Base-by-base conservation (phyloP, 2,113 vertebrate genomes). In the Epinephelus cyanopodus region DNA sequence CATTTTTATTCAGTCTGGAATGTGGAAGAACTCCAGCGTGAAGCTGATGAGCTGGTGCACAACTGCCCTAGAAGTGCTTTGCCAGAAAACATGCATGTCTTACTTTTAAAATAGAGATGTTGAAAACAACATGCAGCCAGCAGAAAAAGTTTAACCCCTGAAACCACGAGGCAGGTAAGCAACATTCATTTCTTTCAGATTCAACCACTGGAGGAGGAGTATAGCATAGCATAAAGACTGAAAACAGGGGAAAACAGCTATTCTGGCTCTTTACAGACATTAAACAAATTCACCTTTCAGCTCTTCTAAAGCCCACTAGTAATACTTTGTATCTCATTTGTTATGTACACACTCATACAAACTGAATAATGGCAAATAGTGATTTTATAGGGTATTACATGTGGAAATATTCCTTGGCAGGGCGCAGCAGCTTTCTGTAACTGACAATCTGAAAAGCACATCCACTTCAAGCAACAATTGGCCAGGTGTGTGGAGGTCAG, bases 1-100 rank as follows among this genome's bases (percentile, higher is more conserved):
- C 10, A 18, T 67, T 25, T 79, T 57, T 6, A 50, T 65, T 52
- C 68, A 74, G 53, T 67, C 14, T 48, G 47, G 57, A 61, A 70
- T 23, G 65, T 58, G 23, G 33, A 69, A 37, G 21, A 61, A 29
- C 25, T 54, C 50, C 47, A 66, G 39, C 3, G 19, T 56, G 54
- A 72, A 73, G 42, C 18, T 72, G 2, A 29, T 42, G 53, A 77
- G 39, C 57, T 77, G 15, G 15, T 19, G 48, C 45, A 23, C n/a
- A 69, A 54, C 54, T 42, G 25, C 67, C 61, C 17, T 17, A 69
- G 3, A 14, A 65, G 25, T 29, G 42, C 63, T 15, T 50, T 3
- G 3, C n/a, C 1, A 1, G 12, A 70, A 52, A 61, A 77, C 19
- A 42, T 39, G 5, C 5, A 58, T 47, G n/a, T 42, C 8, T 47